Percentiles rank a stretch among this genome's conserved stretches.
Evolutionary conservation across 2,888 invertebrate species (phyloP).

Genomic region (Xestia rhomboidea): DNA sequence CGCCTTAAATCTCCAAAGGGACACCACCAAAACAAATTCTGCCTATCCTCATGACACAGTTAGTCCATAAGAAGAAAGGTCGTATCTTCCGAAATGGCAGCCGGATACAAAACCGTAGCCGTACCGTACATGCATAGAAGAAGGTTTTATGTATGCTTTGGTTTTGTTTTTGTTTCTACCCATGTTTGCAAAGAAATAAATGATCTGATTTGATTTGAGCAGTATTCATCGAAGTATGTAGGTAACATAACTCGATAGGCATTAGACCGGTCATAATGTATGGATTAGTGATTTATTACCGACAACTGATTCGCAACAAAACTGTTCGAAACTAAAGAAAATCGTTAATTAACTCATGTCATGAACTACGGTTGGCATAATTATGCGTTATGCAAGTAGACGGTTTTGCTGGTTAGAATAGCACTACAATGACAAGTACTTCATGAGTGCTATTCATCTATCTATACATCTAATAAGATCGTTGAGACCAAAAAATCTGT

Average conservation of each 20-base stretch:
- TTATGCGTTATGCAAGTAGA: too few relatives aligned
- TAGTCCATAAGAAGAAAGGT: not conserved
- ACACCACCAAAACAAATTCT: not conserved
- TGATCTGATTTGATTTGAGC: too few relatives aligned
- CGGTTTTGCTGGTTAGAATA: too few relatives aligned
- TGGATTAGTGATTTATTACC: slow-evolving; percentile 4
- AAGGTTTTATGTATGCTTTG: not conserved
- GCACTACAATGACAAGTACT: too few relatives aligned
- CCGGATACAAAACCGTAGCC: not conserved
- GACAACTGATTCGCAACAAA: not conserved
- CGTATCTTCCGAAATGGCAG: not conserved
- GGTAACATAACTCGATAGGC: not conserved
- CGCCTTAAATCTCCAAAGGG: not conserved
- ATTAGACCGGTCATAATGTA: not conserved
- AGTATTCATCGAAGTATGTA: not conserved
- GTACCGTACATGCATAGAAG: not conserved
- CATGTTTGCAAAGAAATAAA: too few relatives aligned
- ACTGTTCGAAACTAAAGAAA: not conserved
- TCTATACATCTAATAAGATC: too few relatives aligned
- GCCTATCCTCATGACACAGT: not conserved
- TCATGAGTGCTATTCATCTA: too few relatives aligned
- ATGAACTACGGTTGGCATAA: too few relatives aligned
- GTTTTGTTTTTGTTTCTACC: too few relatives aligned
- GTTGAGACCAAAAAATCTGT: too few relatives aligned
- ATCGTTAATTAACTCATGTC: not conserved